Conservation (phyloP, 2,797 vertebrate species). For the Cottoperca gobio region DNA sequence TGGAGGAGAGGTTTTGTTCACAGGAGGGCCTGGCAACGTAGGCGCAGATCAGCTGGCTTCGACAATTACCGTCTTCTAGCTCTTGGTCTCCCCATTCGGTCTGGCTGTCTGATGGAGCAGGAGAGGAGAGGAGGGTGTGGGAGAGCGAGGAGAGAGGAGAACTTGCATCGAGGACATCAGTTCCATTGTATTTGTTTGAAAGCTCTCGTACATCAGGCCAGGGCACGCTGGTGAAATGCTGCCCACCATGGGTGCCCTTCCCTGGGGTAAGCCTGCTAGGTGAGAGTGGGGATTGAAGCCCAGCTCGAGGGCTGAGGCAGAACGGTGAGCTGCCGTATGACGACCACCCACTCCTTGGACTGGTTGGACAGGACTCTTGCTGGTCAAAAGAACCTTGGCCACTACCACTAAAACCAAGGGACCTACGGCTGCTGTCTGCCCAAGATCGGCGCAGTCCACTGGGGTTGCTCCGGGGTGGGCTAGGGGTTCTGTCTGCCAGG, state of each 20-base stretch:
- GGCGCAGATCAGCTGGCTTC: conserved; percentile 83
- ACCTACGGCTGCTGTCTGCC: conserved; percentile 60
- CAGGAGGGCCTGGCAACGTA: conserved; percentile 69
- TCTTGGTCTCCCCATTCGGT: conserved; percentile 66
- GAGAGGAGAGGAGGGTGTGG: conserved; percentile 4
- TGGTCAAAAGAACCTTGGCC: conserved; percentile 56
- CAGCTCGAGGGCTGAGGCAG: conserved; percentile 68
- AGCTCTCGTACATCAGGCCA: conserved; percentile 83
- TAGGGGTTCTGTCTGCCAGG: conserved; percentile 62
- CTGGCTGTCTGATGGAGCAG: conserved; percentile 35
- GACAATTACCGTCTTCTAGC: conserved; percentile 67
- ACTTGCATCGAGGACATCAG: conserved; percentile 48
- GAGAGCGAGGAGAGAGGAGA: neutral
- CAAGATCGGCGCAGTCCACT: conserved; percentile 61
- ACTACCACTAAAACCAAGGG: conserved; percentile 35
- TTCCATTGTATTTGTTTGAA: conserved; percentile 70
- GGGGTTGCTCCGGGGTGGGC: conserved; percentile 49
- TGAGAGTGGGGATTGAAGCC: conserved; percentile 55
- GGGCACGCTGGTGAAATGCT: conserved; percentile 77
- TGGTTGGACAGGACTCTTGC: conserved; percentile 61
- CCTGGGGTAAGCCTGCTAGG: conserved; percentile 49
- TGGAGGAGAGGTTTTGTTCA: conserved; percentile 36
- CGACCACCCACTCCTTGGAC: conserved; percentile 62
- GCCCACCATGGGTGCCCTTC: conserved; percentile 56
- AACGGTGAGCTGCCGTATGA: conserved; percentile 66